These are phyloP conservation scores for Morinoia aosen DNA, from an alignment of 2,888 invertebrate genomes.

Conservation along the genomic window DNA sequence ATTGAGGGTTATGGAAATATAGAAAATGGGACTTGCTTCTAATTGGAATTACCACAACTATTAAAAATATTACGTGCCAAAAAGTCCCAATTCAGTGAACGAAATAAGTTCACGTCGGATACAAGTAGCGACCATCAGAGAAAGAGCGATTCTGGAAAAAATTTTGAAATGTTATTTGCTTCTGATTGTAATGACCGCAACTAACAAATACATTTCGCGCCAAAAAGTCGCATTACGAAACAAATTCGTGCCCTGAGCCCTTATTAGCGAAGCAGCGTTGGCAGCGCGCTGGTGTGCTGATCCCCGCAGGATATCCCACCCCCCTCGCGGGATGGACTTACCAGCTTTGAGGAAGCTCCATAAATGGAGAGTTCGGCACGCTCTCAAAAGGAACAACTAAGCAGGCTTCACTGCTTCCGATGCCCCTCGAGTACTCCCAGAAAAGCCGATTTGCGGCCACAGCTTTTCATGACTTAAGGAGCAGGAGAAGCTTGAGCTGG, in stretches of 20 bases:
- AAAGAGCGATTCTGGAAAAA: background rate
- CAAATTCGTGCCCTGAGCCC: background rate
- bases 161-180: background rate
- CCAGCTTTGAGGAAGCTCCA: background rate
- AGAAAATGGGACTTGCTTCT: background rate
- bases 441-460: slow-evolving; percentile 36
- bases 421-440: background rate
- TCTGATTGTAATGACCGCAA: background rate
- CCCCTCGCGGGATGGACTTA: background rate
- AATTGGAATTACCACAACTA: background rate
- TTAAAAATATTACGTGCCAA: background rate
- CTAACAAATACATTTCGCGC: background rate
- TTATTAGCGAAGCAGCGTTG: background rate
- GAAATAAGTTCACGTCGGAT: background rate
- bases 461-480: slow-evolving; percentile 21
- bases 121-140: no score
- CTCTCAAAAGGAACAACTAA: slow-evolving; percentile 7
- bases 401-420: background rate
- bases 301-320: background rate
- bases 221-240: background rate
- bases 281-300: background rate
- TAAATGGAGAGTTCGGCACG: background rate
- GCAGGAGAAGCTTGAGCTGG: background rate
- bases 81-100: background rate
- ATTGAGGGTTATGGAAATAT: background rate